Percentiles rank a stretch among this genome's conserved stretches.
These are phyloP conservation scores for Manis javanica DNA, from an alignment of 2,797 vertebrate genomes.

Conservation along the genomic window DNA sequence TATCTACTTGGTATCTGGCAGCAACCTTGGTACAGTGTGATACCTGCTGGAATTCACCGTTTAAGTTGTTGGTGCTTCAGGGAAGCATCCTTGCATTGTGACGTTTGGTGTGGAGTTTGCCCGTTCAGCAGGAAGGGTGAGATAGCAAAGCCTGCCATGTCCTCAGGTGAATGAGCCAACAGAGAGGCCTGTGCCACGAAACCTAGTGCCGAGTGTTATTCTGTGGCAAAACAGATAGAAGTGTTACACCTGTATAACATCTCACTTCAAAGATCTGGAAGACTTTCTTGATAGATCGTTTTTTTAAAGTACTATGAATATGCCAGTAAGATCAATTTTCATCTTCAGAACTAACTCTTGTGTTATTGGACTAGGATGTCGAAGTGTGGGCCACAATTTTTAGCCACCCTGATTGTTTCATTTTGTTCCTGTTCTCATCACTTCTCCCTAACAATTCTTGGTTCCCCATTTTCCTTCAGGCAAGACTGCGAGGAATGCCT, in stretches of 20 bases:
- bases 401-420: neutral
- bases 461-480: neutral
- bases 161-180: neutral
- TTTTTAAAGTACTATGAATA: neutral
- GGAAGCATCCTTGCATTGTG: constrained; percentile 42
- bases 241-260: neutral
- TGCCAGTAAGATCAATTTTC: neutral
- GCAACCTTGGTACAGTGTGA: neutral
- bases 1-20: constrained; percentile 50
- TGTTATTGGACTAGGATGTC: neutral
- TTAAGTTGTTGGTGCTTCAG: constrained; percentile 54
- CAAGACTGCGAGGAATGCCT: neutral
- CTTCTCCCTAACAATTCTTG: neutral
- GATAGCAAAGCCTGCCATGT: neutral
- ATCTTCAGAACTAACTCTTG: neutral
- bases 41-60: constrained; percentile 54
- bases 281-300: neutral
- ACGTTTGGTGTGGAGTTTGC: constrained; percentile 43
- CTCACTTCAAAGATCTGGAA: neutral
- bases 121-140: neutral
- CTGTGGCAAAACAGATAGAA: neutral
- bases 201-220: neutral
- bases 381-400: neutral
- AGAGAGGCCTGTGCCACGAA: neutral
- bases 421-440: neutral